A percentile compares a stretch with the other conserved stretches of the same genome.
Evolutionary conservation across 1,140 invertebrate species (phyloP).

Genomic region (Ladona fulva): DNA sequence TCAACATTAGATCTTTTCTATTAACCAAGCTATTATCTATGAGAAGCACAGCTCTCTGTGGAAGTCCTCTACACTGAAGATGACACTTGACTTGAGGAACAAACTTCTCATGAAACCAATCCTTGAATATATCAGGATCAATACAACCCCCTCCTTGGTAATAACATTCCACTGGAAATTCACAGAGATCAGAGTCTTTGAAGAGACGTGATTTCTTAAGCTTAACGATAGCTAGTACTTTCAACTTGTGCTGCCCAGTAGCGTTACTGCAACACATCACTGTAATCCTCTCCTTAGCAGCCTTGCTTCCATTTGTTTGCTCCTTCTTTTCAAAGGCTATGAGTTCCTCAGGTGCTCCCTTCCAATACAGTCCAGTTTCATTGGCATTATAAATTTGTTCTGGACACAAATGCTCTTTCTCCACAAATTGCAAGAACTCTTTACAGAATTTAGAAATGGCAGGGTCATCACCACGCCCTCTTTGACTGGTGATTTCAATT

Average conservation of each 20-base stretch:
- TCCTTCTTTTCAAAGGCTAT: slow-evolving; percentile 22
- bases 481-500: slow-evolving; percentile 1
- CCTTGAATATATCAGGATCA: slow-evolving; percentile 26
- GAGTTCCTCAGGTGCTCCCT: slow-evolving; percentile 26
- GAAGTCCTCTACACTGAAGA: slow-evolving; percentile 26
- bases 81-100: slow-evolving; percentile 27
- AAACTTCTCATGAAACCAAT: slow-evolving; percentile 30
- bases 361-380: slow-evolving; percentile 30
- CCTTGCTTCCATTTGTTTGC: slow-evolving; percentile 28
- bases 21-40: slow-evolving; percentile 26
- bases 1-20: too few relatives aligned
- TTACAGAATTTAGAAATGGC: not conserved
- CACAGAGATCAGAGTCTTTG: slow-evolving; percentile 24
- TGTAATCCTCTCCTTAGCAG: slow-evolving; percentile 32
- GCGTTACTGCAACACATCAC: slow-evolving; percentile 34
- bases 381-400: slow-evolving; percentile 31
- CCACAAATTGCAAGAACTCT: not conserved
- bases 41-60: slow-evolving; percentile 26
- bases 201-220: slow-evolving; percentile 30
- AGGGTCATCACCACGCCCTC: slow-evolving; percentile 5
- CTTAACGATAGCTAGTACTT: slow-evolving; percentile 31
- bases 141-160: slow-evolving; percentile 28
- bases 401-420: slow-evolving; percentile 5
- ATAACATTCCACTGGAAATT: slow-evolving; percentile 26
- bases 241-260: slow-evolving; percentile 31